phyloP scores from a whole-genome alignment of 2,797 vertebrate genomes.

The Benthosema pterotum region DNA sequence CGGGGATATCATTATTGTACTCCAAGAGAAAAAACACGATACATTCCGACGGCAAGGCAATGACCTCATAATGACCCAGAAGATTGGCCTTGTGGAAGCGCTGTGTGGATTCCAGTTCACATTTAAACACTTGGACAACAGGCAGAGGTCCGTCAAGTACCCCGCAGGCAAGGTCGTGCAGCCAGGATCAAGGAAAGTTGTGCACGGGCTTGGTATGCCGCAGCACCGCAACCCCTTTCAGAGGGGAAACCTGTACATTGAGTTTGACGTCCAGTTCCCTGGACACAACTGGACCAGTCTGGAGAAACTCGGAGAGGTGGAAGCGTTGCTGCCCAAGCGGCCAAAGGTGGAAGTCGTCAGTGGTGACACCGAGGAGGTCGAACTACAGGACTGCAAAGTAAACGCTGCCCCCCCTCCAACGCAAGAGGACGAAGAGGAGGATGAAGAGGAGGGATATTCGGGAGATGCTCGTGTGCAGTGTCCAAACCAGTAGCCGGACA shows the following conservation, averaged over 20 bases:
- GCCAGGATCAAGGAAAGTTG: slow-evolving; percentile 92
- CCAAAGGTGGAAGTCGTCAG: slow-evolving; percentile 89
- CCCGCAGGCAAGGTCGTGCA: slow-evolving; percentile 97
- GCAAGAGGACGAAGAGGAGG: slow-evolving; percentile 97
- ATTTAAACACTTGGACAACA: slow-evolving; percentile 94
- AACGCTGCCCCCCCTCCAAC: too few species aligned
- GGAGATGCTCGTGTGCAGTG: slow-evolving; percentile 96
- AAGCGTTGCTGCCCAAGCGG: slow-evolving; percentile 94
- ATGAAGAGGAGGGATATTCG: slow-evolving; percentile 38
- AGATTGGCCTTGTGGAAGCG: slow-evolving; percentile 96
- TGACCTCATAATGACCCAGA: slow-evolving; percentile 94
- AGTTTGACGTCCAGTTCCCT: slow-evolving; percentile 98
- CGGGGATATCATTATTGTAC: slow-evolving; percentile 94
- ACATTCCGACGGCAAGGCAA: slow-evolving; percentile 92
- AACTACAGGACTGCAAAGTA: slow-evolving; percentile 94
- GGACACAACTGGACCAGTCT: slow-evolving; percentile 98
- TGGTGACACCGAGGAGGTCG: slow-evolving; percentile 93
- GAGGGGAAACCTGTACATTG: slow-evolving; percentile 95
- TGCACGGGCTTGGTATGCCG: slow-evolving; percentile 96
- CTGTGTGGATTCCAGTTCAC: slow-evolving; percentile 98
- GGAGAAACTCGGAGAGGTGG: slow-evolving; percentile 96
- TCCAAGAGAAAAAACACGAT: slow-evolving; percentile 98
- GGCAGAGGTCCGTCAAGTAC: slow-evolving; percentile 95
- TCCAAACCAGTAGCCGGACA: slow-evolving; percentile 90
- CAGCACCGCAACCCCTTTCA: slow-evolving; percentile 98